Conservation (phyloP, 2,888 invertebrate genomes). For the Prosapia bicincta region DNA sequence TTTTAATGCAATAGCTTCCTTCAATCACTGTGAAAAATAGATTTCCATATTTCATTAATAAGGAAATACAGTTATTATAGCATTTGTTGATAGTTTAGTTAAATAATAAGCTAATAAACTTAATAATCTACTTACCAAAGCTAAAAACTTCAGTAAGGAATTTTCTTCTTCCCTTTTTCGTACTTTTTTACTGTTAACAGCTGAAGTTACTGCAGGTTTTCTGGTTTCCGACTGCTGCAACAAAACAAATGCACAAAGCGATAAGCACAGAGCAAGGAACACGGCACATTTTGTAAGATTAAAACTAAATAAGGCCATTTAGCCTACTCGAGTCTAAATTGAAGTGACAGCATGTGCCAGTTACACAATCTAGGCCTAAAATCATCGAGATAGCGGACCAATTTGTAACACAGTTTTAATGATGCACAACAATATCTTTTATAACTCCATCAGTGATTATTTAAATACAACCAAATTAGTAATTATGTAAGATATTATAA, state of each 20-base stretch:
- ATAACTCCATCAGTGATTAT: neutral
- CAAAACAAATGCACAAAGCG: neutral
- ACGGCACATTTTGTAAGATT: neutral
- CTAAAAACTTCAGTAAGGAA: conserved; percentile 64
- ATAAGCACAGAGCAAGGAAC: neutral
- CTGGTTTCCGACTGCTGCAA: conserved; percentile 29
- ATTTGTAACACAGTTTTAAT: neutral
- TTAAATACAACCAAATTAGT: no score
- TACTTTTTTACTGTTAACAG: conserved; percentile 46
- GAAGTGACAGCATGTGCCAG: no score
- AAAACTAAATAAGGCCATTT: neutral
- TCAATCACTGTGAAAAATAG: no score
- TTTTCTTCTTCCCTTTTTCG: conserved; percentile 46
- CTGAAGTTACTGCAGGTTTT: conserved; percentile 11
- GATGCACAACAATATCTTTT: neutral
- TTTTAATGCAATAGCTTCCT: no score
- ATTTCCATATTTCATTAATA: no score
- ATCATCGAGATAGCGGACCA: neutral
- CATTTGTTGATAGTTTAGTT: no score
- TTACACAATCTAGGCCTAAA: no score
- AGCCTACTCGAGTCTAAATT: no score
- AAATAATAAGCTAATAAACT: neutral
- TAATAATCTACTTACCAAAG: conserved; percentile 46
- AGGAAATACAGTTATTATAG: no score
- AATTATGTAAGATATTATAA: no score